A percentile compares a stretch with the other conserved stretches of the same genome.
Evolutionary conservation across 2,888 invertebrate genomes (phyloP).

Genomic region (Listrodromus nycthemerus): DNA sequence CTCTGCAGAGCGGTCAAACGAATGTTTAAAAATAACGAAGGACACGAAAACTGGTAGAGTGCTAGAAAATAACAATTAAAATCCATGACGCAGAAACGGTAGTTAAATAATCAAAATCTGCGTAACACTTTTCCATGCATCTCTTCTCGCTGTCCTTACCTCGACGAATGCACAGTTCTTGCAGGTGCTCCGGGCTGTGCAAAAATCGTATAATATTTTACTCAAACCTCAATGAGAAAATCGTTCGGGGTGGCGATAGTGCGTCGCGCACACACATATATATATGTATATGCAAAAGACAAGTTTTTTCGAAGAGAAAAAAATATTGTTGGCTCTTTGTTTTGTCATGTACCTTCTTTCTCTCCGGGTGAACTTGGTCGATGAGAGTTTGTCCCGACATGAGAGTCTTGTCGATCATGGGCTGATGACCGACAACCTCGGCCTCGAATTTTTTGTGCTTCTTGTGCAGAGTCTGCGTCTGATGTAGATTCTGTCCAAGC

Average conservation of each 20-base stretch:
- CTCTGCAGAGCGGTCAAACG: background rate
- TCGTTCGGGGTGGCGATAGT: slow-evolving; percentile 36
- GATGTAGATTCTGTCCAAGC: slow-evolving; percentile 94
- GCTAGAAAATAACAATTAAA: slow-evolving; percentile 45
- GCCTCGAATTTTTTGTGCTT: slow-evolving; percentile 97
- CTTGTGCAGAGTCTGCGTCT: slow-evolving; percentile 96
- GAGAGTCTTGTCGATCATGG: slow-evolving; percentile 93
- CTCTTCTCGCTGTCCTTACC: slow-evolving; percentile 75
- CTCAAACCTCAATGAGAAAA: slow-evolving; percentile 50
- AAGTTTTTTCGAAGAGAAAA: background rate
- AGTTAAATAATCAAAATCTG: slow-evolving; percentile 55
- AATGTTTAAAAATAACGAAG: background rate
- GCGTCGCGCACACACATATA: slow-evolving; percentile 18
- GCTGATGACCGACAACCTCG: slow-evolving; percentile 94
- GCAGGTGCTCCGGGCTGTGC: slow-evolving; percentile 79
- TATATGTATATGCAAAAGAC: slow-evolving; percentile 5
- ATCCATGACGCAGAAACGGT: slow-evolving; percentile 38
- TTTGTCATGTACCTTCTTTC: slow-evolving; percentile 87
- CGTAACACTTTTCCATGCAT: slow-evolving; percentile 74
- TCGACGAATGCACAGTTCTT: slow-evolving; percentile 73
- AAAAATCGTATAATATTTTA: slow-evolving; percentile 76
- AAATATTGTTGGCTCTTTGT: background rate
- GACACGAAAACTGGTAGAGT: slow-evolving; percentile 33
- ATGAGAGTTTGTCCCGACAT: slow-evolving; percentile 91
- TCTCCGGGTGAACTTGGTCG: slow-evolving; percentile 92